Conservation (phyloP, 2,797 vertebrate genomes). For the Pelochelys cantorii region DNA sequence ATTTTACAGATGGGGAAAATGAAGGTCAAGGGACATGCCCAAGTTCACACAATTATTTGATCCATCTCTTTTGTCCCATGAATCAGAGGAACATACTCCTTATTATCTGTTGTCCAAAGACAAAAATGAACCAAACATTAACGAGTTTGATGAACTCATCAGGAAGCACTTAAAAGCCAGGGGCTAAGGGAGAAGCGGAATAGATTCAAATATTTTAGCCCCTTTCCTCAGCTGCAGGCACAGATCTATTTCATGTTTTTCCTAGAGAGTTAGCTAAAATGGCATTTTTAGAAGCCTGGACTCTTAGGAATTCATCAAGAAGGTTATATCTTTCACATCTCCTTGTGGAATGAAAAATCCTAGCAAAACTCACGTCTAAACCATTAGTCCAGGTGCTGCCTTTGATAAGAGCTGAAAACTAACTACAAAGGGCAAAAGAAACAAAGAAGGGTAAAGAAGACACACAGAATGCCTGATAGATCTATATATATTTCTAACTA, state of each 20-base stretch:
- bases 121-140: neutral
- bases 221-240: neutral
- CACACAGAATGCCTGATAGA: neutral
- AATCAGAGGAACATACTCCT: too few species aligned
- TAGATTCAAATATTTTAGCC: neutral
- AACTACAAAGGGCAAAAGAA: neutral
- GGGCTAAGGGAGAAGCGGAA: neutral
- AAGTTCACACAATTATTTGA: neutral
- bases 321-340: neutral
- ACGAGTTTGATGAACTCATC: neutral
- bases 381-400: neutral
- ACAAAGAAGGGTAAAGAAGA: neutral
- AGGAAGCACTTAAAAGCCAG: neutral
- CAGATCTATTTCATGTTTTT: neutral
- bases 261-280: neutral
- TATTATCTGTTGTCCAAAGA: accelerated
- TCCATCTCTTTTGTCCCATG: accelerated
- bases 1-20: neutral
- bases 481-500: neutral
- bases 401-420: neutral
- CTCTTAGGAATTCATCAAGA: accelerated
- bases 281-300: accelerated
- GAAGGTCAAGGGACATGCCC: neutral
- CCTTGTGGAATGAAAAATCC: neutral
- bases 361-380: neutral